phyloP scores from a whole-genome alignment of 2,888 invertebrate genomes.

The Coleophora deauratella region DNA sequence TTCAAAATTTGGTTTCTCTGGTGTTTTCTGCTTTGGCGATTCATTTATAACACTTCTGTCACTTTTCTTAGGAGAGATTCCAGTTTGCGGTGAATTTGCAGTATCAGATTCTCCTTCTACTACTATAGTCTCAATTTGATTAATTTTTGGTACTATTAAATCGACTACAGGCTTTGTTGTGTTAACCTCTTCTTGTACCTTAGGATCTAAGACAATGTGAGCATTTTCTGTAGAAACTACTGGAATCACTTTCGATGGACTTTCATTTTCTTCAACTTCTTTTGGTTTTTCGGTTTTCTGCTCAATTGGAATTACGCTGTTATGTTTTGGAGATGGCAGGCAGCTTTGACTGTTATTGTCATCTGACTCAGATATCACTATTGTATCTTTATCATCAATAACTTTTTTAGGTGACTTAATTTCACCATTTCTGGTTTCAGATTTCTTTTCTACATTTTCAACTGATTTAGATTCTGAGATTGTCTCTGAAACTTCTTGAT shows the following conservation, averaged over 20 bases:
- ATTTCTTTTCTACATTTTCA: slow-evolving; percentile 32
- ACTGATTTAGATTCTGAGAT: slow-evolving; percentile 24
- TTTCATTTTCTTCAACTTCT: slow-evolving; percentile 52
- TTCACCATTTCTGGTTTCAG: slow-evolving; percentile 42
- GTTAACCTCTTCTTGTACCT: slow-evolving; percentile 46
- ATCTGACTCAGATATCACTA: slow-evolving; percentile 65
- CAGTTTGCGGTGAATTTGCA: slow-evolving; percentile 35
- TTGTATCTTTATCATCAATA: slow-evolving; percentile 60
- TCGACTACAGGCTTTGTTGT: slow-evolving; percentile 39
- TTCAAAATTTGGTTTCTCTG: slow-evolving; percentile 38
- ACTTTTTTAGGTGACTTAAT: slow-evolving; percentile 42
- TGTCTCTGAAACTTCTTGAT: slow-evolving; percentile 23
- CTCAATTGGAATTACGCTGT: slow-evolving; percentile 35
- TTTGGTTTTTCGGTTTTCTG: slow-evolving; percentile 46
- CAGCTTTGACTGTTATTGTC: slow-evolving; percentile 68
- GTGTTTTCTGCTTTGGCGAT: slow-evolving; percentile 45
- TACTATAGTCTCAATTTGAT: slow-evolving; percentile 57
- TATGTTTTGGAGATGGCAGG: slow-evolving; percentile 58
- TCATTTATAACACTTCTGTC: slow-evolving; percentile 50
- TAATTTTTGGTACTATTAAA: slow-evolving; percentile 45
- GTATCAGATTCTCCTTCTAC: slow-evolving; percentile 58
- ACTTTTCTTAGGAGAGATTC: slow-evolving; percentile 45
- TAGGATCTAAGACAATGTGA: slow-evolving; percentile 57
- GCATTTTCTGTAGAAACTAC: slow-evolving; percentile 60
- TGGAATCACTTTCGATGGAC: slow-evolving; percentile 57